These are phyloP conservation scores for Sciurus carolinensis DNA, from an alignment of 2,797 vertebrate genomes.

Conservation along the genomic window DNA sequence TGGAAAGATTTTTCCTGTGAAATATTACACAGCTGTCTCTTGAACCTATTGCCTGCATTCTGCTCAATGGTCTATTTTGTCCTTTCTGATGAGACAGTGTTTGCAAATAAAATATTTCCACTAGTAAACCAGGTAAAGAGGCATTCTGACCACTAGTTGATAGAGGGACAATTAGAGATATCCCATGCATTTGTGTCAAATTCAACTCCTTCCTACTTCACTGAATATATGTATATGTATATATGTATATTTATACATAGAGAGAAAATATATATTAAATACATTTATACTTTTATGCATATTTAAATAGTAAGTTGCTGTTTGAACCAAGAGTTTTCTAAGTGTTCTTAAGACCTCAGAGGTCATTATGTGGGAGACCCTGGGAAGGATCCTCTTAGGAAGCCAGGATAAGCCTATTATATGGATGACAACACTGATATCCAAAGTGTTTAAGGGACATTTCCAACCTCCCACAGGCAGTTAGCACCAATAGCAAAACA, in stretches of 20 bases:
- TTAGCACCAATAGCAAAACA: neutral
- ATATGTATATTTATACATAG: no score
- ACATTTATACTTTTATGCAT: no score
- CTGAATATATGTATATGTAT: neutral
- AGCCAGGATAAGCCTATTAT: neutral
- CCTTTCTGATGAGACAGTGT: conserved; percentile 26
- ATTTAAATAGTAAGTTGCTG: neutral
- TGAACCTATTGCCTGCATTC: neutral
- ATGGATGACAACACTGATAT: neutral
- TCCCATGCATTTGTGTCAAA: neutral
- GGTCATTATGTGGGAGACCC: accelerated
- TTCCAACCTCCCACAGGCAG: neutral
- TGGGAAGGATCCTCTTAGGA: neutral
- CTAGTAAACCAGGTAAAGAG: neutral
- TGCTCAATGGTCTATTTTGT: neutral
- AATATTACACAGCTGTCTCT: conserved; percentile 16
- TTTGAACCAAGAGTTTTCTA: neutral
- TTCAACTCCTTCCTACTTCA: neutral
- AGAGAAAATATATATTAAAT: no score
- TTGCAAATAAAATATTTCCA: conserved; percentile 30
- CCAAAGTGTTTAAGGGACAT: neutral
- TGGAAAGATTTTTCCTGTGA: conserved; percentile 49
- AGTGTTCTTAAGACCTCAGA: neutral
- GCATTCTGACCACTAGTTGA: neutral
- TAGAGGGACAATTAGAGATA: neutral